Evolutionary conservation across 1,140 invertebrate species (phyloP).

Genomic region (Drusus annulatus): DNA sequence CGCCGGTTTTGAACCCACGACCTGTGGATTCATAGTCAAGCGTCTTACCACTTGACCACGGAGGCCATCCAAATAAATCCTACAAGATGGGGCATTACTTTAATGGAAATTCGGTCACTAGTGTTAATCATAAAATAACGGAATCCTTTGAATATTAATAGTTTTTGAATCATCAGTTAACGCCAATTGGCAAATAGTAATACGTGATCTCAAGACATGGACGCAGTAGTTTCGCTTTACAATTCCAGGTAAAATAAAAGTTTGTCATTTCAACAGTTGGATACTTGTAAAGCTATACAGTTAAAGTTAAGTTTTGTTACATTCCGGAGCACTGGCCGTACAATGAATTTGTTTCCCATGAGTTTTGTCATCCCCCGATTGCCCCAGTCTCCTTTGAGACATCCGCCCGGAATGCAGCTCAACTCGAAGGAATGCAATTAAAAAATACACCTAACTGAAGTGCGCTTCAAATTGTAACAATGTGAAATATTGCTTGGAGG

Average conservation of each 20-base stretch:
- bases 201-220: too few relatives aligned
- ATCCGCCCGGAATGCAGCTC: neutral
- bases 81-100: too few relatives aligned
- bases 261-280: slow-evolving; percentile 9
- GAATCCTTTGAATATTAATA: too few relatives aligned
- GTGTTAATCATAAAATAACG: too few relatives aligned
- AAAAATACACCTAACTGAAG: neutral
- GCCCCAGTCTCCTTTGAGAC: neutral
- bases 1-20: too few relatives aligned
- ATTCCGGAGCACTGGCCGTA: neutral
- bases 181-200: too few relatives aligned
- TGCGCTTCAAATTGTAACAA: too few relatives aligned
- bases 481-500: neutral
- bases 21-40: too few relatives aligned
- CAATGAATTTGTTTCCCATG: slow-evolving; percentile 4
- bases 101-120: too few relatives aligned
- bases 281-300: neutral
- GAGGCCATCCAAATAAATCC: too few relatives aligned
- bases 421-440: neutral
- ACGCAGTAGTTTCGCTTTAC: neutral
- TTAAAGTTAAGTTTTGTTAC: neutral
- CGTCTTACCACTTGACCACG: too few relatives aligned
- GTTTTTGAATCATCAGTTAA: too few relatives aligned
- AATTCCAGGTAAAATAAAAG: neutral
- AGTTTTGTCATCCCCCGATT: slow-evolving; percentile 1